phyloP scores from a whole-genome alignment of 2,797 vertebrate species.

The Onychomys arenicola region DNA sequence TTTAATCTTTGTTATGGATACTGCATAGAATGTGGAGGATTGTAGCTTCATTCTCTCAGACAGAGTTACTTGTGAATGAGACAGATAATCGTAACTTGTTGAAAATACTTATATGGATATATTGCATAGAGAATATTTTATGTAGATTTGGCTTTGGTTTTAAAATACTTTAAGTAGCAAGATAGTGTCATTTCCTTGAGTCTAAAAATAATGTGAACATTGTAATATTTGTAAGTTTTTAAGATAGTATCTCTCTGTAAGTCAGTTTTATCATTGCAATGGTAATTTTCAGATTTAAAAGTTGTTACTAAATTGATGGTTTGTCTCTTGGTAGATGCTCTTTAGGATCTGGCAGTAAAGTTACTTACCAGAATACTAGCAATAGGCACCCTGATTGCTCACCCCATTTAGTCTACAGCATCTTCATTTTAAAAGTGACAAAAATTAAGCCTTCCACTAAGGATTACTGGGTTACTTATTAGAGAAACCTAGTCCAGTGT shows the following conservation, averaged over 20 bases:
- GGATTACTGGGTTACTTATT: neutral
- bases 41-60: neutral
- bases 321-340: neutral
- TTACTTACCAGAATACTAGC: neutral
- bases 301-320: neutral
- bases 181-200: neutral
- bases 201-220: neutral
- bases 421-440: neutral
- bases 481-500: neutral
- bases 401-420: neutral
- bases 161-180: slow-evolving; percentile 2
- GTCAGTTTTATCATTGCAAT: neutral
- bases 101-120: neutral
- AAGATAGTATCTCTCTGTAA: neutral
- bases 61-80: neutral
- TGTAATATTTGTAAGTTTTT: slow-evolving; percentile 27
- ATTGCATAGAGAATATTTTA: neutral
- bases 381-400: neutral
- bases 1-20: slow-evolving; percentile 1
- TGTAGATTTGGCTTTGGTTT: slow-evolving; percentile 2
- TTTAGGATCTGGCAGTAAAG: slow-evolving; percentile 22
- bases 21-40: neutral
- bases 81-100: neutral
- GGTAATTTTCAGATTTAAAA: slow-evolving; percentile 30
- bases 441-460: neutral